Base-by-base conservation (phyloP, 2,888 invertebrate species). In the Arge pagana region DNA sequence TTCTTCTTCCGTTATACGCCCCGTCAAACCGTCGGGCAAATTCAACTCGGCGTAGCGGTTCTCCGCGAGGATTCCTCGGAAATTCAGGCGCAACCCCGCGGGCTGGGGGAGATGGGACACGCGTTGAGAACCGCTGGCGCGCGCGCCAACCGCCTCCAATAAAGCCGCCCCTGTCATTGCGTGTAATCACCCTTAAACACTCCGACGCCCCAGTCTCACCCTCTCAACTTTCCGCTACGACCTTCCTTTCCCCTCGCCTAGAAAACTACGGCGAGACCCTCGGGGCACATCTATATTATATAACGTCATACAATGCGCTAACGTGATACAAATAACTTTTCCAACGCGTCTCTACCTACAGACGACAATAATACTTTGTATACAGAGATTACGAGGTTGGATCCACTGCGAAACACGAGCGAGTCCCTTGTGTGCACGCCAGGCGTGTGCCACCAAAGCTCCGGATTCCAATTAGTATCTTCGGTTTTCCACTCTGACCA, bases 111-210 rank as follows among this genome's bases (percentile, higher is more conserved):
- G n/a, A 18, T 15, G 23, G 15, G 24, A 15, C 36, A 21, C 42
- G 23, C 7, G 39, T 45, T 72, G 74, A 72, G 74, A 62, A 67
- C 62, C 72, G 31, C 65, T 68, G 72, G 48, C 37, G 54, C 54
- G 16, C 30, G 24, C 24, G 26, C 42, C 30, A 19, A 3, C 0
- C 3, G 24, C 59, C 68, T 71, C 64, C 71, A 73, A 75, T 74
- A 74, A 75, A 72, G 71, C 72, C 68, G 71, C 72, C 75, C 74
- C 65, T 71, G 69, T 71, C 72, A 68, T 72, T 68, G 72, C 70
- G 71, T 68, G 72, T 74, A 72, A 75, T 75, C 75, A 71, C 71
- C 74, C 75, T 73, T 74, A 72, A 74, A 75, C 72, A 72, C 75
- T 72, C 71, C 67, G 72, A 72, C 75, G 70, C 76, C 72, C 71